phyloP scores from a whole-genome alignment of 2,888 invertebrate species.

The Terebella lapidaria region DNA sequence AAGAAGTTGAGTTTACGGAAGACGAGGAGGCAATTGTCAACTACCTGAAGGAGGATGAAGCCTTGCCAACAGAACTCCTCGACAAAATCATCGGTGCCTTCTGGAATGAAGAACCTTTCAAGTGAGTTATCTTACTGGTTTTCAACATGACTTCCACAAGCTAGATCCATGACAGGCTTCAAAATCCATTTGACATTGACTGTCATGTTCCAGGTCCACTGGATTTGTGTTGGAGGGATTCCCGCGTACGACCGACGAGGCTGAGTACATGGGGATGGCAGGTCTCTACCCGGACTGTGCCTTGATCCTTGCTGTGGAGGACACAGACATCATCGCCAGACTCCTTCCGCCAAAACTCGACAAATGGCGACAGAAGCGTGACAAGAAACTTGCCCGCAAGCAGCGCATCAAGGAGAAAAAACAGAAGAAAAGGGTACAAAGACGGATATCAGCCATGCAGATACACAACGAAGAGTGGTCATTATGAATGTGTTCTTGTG shows the following conservation, averaged over 20 bases:
- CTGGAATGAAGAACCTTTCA: conserved; percentile 51
- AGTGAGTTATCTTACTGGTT: conserved; percentile 20
- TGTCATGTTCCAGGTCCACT: conserved; percentile 33
- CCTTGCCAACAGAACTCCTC: conserved; percentile 45
- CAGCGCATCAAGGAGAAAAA: conserved; percentile 42
- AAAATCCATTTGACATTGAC: background rate
- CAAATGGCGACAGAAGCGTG: conserved; percentile 43
- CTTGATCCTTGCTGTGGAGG: conserved; percentile 43
- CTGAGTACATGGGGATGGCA: conserved; percentile 40
- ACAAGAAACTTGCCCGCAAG: conserved; percentile 39
- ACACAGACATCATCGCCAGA: conserved; percentile 45
- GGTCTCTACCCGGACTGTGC: conserved; percentile 51
- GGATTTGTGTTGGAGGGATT: conserved; percentile 54
- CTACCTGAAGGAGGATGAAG: conserved; percentile 48
- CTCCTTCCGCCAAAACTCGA: conserved; percentile 50
- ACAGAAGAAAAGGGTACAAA: conserved; percentile 44
- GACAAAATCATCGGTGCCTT: conserved; percentile 44
- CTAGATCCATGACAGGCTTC: background rate
- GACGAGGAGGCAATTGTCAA: conserved; percentile 51
- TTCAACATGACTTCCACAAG: background rate
- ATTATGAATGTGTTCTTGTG: too few relatives aligned
- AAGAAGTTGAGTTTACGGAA: conserved; percentile 43
- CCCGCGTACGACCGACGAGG: conserved; percentile 48
- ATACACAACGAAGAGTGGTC: too few relatives aligned
- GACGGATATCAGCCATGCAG: background rate